Percentiles rank a stretch among this genome's conserved stretches.
Evolutionary conservation across 2,888 invertebrate genomes (phyloP).

Genomic region (Pterostichus madidus): DNA sequence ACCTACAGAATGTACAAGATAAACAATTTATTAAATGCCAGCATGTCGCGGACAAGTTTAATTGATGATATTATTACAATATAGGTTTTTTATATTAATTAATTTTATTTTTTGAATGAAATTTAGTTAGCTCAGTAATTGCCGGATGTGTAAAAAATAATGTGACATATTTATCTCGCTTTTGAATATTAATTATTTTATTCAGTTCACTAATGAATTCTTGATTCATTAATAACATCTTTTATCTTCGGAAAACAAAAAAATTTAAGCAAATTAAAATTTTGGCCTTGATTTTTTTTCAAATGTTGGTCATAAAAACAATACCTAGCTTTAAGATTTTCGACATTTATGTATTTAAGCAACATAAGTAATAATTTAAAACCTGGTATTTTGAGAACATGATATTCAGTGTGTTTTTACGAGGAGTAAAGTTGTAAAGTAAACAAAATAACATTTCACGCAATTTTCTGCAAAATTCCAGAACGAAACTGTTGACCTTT

Average conservation of each 20-base stretch:
- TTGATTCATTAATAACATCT: constrained; percentile 27
- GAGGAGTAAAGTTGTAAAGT: neutral
- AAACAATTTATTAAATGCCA: neutral
- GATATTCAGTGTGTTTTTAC: neutral
- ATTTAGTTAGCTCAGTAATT: neutral
- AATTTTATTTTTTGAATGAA: neutral
- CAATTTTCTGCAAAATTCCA: neutral
- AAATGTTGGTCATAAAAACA: constrained; percentile 11
- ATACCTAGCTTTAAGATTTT: neutral
- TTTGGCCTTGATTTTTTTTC: constrained; percentile 28
- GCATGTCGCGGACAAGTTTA: neutral
- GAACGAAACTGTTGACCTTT: neutral
- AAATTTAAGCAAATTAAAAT: constrained; percentile 20
- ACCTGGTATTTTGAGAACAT: neutral
- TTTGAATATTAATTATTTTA: constrained; percentile 36
- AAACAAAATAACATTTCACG: constrained; percentile 27
- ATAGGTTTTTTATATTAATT: too few species aligned
- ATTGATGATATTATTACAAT: neutral
- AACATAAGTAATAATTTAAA: neutral
- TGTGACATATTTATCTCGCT: constrained; percentile 15
- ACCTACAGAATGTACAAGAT: neutral
- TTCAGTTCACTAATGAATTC: constrained; percentile 30
- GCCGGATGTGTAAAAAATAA: constrained; percentile 30
- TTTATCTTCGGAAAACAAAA: constrained; percentile 17
- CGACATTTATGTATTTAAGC: neutral